Evolutionary conservation across 2,888 invertebrate genomes (phyloP), one percentile per base, ranked within the genome.

Genomic region (Synergus umbraculus): DNA sequence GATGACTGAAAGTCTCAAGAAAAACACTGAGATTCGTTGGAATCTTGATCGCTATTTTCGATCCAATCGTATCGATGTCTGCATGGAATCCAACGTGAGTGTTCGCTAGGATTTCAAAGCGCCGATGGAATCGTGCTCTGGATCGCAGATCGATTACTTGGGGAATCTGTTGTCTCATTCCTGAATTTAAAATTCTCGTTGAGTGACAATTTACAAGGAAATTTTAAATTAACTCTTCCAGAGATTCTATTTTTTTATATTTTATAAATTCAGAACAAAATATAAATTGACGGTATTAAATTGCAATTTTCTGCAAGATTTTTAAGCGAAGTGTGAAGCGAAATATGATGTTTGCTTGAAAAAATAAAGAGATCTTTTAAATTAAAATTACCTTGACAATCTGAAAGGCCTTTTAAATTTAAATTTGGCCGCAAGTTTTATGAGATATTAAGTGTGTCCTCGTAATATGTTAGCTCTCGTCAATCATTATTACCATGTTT

Each of bases 41-140:
- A 67, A 67, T 67, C 46, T 44, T 67, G 67, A 67, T 67, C 67
- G 46, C 67, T 67, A 67, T 67, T 67, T 67, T 67, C 67, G 67
- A 67, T 67, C 46, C 22, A 67, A 67, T 67, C 67, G 46, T 65
- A 65, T 65, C 43, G 65, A 67, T 67, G 67, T 67, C 46, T 67
- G 46, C 29, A 29, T 29, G 29, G 67, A 67, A 43, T 66, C 43
- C 43, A 66, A 66, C 37, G 18, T 66, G 66, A 66, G 46, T 67
- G 67, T 46, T 67, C 46, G 13, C 67, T 67, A 67, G 67, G 67
- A 67, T 67, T 67, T 67, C 67, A 67, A 67, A 67, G 67, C 18
- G 67, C 67, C 67, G 67, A 67, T 67, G 22, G 18, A 22, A 67
- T 67, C 67, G 67, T 67, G 67, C 44, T 46, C 67, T 67, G 67